These are phyloP conservation scores for Pagrus major DNA, from an alignment of 2,113 vertebrate species.

Conservation along the genomic window DNA sequence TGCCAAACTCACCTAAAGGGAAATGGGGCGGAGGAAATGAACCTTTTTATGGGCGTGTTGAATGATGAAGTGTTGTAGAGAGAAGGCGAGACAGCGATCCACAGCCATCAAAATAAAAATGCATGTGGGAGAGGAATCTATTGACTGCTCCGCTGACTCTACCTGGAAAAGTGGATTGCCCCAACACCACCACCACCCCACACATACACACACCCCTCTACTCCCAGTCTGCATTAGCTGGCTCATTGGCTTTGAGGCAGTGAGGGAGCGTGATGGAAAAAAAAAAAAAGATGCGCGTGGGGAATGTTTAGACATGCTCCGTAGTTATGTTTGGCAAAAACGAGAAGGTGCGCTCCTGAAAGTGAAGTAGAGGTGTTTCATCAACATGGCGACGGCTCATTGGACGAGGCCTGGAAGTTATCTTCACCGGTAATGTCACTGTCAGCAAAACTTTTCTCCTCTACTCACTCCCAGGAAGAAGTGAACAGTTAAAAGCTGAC, in stretches of 20 bases:
- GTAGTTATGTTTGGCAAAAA: constrained; percentile 46
- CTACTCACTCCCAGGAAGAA: constrained; percentile 13
- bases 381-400: constrained; percentile 50
- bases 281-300: constrained; percentile 37
- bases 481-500: constrained; percentile 20
- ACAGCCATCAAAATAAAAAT: constrained; percentile 63
- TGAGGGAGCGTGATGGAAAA: constrained; percentile 38
- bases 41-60: constrained; percentile 36
- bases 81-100: constrained; percentile 52
- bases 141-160: constrained; percentile 63
- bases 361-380: constrained; percentile 59
- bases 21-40: constrained; percentile 66
- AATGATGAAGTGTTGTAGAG: constrained; percentile 68
- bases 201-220: neutral
- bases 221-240: constrained; percentile 50
- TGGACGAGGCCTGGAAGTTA: constrained; percentile 46
- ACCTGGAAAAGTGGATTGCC: constrained; percentile 63
- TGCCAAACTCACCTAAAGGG: constrained; percentile 61
- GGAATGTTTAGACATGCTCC: constrained; percentile 43
- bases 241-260: constrained; percentile 65
- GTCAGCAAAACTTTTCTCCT: constrained; percentile 62
- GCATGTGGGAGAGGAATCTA: constrained; percentile 52
- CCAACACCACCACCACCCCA: neutral
- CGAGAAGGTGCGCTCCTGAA: constrained; percentile 10
- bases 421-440: constrained; percentile 34